phyloP scores from a whole-genome alignment of 35 echinoderm and acorn worm species.

The Ophiothrix spiculata region DNA sequence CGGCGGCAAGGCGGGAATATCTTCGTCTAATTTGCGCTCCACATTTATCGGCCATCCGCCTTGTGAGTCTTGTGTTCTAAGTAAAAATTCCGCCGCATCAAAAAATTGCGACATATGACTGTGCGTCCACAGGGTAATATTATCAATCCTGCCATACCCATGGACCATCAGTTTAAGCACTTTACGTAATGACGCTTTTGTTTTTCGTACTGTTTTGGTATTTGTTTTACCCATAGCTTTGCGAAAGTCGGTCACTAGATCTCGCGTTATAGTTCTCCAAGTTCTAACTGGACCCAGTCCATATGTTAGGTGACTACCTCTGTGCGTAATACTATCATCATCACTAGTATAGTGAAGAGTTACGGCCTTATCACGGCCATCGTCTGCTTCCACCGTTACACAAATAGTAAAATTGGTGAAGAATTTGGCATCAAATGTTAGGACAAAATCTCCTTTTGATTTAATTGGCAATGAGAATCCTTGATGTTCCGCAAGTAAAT shows the following conservation, averaged over 20 bases:
- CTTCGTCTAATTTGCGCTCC: constrained; percentile 48
- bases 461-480: constrained; percentile 48
- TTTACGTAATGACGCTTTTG: constrained; percentile 28
- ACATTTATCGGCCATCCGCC: constrained; percentile 89
- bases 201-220: constrained; percentile 51
- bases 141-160: constrained; percentile 72
- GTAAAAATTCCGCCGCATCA: constrained; percentile 65
- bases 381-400: constrained; percentile 63
- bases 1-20: constrained; percentile 48
- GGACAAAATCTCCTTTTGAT: constrained; percentile 21
- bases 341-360: constrained; percentile 62
- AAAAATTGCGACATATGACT: constrained; percentile 86
- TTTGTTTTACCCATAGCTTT: constrained; percentile 69
- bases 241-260: constrained; percentile 65
- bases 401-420: constrained; percentile 60
- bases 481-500: constrained; percentile 37
- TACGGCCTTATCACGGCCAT: constrained; percentile 30
- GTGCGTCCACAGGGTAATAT: constrained; percentile 55
- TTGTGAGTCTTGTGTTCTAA: constrained; percentile 65
- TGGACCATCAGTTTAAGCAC: constrained; percentile 66
- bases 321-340: constrained; percentile 33
- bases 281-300: constrained; percentile 46
- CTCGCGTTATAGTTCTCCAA: constrained; percentile 73
- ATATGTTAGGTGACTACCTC: constrained; percentile 67
- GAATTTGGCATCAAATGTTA: constrained; percentile 67